Conservation (phyloP, 2,888 invertebrate genomes). For the Lomographa bimaculata region DNA sequence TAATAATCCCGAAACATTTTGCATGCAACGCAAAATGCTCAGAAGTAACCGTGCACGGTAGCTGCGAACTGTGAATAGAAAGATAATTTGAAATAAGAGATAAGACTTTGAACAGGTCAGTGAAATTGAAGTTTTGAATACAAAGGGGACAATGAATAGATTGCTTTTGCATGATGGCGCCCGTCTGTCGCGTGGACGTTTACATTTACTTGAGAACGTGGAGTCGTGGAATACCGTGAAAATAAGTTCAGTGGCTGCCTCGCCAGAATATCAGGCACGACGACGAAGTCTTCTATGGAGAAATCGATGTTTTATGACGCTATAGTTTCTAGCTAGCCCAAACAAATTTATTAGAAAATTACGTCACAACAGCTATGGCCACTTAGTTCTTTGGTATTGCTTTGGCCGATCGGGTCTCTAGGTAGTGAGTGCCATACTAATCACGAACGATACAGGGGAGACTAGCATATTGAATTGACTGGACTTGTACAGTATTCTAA, state of each 20-base stretch:
- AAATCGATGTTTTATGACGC: too few species aligned
- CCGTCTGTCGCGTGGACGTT: slow-evolving; percentile 12
- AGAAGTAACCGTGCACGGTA: slow-evolving; percentile 41
- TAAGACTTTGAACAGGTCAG: slow-evolving; percentile 55
- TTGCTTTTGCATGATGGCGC: slow-evolving; percentile 34
- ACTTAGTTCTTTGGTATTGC: slow-evolving; percentile 4
- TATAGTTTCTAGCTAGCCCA: too few species aligned
- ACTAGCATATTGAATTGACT: too few species aligned
- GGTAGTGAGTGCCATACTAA: too few species aligned
- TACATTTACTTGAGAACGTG: too few species aligned
- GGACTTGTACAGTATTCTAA: slow-evolving; percentile 7
- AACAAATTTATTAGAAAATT: slow-evolving; percentile 5
- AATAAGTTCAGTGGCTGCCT: slow-evolving; percentile 12
- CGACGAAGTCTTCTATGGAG: too few species aligned
- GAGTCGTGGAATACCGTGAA: slow-evolving; percentile 16
- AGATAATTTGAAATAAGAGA: too few species aligned
- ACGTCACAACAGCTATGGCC: slow-evolving; percentile 1
- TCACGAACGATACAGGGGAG: too few species aligned
- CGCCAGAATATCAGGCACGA: not conserved
- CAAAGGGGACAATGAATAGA: slow-evolving; percentile 22
- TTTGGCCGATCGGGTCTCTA: too few species aligned
- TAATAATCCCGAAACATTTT: slow-evolving; percentile 45
- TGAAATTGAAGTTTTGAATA: slow-evolving; percentile 50
- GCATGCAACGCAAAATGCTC: slow-evolving; percentile 48
- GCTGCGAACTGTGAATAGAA: slow-evolving; percentile 39